Base-by-base conservation (phyloP, 2,888 invertebrate species). In the Morinoia aosen region DNA sequence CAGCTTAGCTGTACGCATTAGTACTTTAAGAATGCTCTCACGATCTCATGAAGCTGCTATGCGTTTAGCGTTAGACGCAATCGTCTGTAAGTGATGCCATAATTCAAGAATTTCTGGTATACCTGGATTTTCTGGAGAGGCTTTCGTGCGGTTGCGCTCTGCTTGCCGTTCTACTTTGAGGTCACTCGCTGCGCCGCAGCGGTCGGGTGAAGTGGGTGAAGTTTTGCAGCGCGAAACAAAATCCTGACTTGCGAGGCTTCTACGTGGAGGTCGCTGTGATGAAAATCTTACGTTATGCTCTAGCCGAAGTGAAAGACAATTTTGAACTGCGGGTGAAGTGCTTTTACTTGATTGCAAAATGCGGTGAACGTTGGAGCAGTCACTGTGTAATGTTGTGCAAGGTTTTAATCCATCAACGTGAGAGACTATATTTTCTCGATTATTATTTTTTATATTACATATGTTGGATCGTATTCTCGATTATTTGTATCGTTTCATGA, bases 171-270 rank as follows among this genome's bases (percentile, higher is more conserved):
- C 48, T 90, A 90, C 40, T 90, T 90, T 40, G 33, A 93, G 93
- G 93, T 93, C 93, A 93, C 16, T 93, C 93, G 93, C 93, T 93
- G 93, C 57, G 57, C 40, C 5, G 93, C 93, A 57, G 93, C 40
- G 58, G n/a, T 33, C 93, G 2, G 25, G 93, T 93, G 93, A 93
- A 58, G 93, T 16, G 58, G 58, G 93, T 93, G 16, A 0, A 5
- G 93, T 16, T 93, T 57, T 33, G 57, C 90, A 4, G 40, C 40
- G 40, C 48, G 90, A 10, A 76, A 61, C 8, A 8, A 76, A 10
- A 33, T 19, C 33, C 48, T 19, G 40, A 48, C 40, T 90, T 90
- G n/a, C 39, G 39, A 40, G 40, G 40, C 40, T 40, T 90, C 33
- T 61, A 2, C 88, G 88, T 88, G 33, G 88, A 88, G 33, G 39